phyloP scores from a whole-genome alignment of 2,797 vertebrate genomes.

The Myotis findleyi region DNA sequence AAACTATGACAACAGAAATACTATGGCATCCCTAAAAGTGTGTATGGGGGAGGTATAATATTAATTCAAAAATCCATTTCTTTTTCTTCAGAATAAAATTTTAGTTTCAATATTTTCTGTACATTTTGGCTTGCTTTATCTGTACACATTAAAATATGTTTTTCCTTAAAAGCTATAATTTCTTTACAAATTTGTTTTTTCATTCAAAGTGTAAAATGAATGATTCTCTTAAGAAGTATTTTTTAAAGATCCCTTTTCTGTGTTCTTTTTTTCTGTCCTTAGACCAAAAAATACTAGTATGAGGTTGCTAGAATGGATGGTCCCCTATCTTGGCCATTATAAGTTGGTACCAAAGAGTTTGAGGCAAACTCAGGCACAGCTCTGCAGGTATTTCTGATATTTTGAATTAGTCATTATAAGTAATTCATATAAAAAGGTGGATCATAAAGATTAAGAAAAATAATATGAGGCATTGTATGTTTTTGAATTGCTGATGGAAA shows the following conservation, averaged over 20 bases:
- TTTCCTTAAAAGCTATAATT: slow-evolving; percentile 35
- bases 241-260: neutral
- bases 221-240: neutral
- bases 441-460: slow-evolving; percentile 51
- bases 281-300: neutral
- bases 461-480: neutral
- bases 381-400: neutral
- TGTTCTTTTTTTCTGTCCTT: neutral
- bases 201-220: neutral
- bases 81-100: neutral
- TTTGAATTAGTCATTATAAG: slow-evolving; percentile 46
- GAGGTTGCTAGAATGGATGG: neutral
- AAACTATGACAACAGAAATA: neutral
- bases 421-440: slow-evolving; percentile 59
- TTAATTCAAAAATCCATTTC: neutral
- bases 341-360: neutral
- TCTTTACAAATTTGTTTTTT: slow-evolving; percentile 1
- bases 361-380: neutral
- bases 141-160: neutral
- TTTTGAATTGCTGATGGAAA: slow-evolving; percentile 59
- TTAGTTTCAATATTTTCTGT: slow-evolving; percentile 11
- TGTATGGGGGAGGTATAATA: neutral
- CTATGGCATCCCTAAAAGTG: neutral
- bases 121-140: neutral
- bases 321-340: neutral